Evolutionary conservation across 2,113 vertebrate genomes (phyloP).

Genomic region (Rhinolophus sinicus): DNA sequence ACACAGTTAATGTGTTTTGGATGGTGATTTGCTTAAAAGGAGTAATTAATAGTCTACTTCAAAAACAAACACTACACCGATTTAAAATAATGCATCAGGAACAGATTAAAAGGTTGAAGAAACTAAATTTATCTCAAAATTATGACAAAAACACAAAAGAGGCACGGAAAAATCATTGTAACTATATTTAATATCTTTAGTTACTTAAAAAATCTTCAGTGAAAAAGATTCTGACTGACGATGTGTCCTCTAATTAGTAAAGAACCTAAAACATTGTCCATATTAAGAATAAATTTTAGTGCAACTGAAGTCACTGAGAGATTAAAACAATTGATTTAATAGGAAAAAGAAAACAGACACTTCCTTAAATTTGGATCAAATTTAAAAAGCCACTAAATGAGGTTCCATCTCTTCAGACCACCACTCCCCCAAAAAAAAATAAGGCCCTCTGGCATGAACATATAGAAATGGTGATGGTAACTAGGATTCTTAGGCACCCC

Average conservation of each 20-base stretch:
- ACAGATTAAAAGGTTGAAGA: slow-evolving; percentile 41
- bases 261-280: neutral
- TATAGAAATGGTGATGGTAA: neutral
- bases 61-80: slow-evolving; percentile 47
- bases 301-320: neutral
- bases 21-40: slow-evolving; percentile 42
- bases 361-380: neutral
- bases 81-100: slow-evolving; percentile 44
- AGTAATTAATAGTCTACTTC: slow-evolving; percentile 16
- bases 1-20: slow-evolving; percentile 52
- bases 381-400: neutral
- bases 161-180: neutral
- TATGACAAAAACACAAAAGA: neutral
- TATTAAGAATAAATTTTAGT: neutral
- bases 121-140: slow-evolving; percentile 50
- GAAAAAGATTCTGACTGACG: neutral
- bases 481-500: neutral
- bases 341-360: neutral
- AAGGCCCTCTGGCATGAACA: neutral
- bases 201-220: neutral
- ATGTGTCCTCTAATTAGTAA: slow-evolving; percentile 28
- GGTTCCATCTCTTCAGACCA: neutral
- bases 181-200: neutral
- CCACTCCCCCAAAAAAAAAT: neutral
- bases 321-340: neutral